phyloP scores from a whole-genome alignment of 2,888 invertebrate genomes.

The Rhagophthalmus giganteus region DNA sequence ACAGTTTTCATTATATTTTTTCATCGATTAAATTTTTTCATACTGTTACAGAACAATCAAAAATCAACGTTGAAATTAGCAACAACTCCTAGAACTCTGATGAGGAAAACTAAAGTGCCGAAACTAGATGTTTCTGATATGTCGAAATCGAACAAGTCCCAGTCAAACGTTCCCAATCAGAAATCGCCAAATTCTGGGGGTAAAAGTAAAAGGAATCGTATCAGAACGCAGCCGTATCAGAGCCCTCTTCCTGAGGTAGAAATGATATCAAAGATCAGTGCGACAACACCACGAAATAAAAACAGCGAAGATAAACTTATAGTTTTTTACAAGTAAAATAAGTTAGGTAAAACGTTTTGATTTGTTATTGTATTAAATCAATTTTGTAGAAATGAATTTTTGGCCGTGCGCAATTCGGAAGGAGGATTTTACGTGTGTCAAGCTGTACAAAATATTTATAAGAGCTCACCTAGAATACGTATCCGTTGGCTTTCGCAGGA shows the following conservation, averaged over 20 bases:
- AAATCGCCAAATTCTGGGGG: conserved; percentile 51
- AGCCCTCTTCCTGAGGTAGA: conserved; percentile 79
- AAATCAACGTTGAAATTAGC: conserved; percentile 58
- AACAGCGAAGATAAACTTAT: conserved; percentile 78
- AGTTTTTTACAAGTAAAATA: conserved; percentile 79
- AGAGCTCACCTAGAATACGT: conserved; percentile 79
- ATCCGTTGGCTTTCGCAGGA: conserved; percentile 89
- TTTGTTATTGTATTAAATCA: too few relatives aligned
- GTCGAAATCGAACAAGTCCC: conserved; percentile 43
- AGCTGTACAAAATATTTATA: conserved; percentile 87
- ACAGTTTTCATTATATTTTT: too few relatives aligned
- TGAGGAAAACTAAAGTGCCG: conserved; percentile 59
- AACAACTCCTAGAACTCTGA: conserved; percentile 60
- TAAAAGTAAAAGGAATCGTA: conserved; percentile 60
- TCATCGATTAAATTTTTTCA: too few relatives aligned
- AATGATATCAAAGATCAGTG: conserved; percentile 72
- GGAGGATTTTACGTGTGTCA: conserved; percentile 88
- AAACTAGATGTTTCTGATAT: conserved; percentile 53
- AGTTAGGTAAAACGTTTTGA: too few relatives aligned
- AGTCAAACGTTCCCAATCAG: conserved; percentile 48
- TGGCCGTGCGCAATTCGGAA: conserved; percentile 89
- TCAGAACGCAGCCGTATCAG: conserved; percentile 79
- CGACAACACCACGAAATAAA: conserved; percentile 61
- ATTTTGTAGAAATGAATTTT: conserved; percentile 76
- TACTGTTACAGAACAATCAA: conserved; percentile 24